phyloP scores from a whole-genome alignment of 2,888 invertebrate species.

The Bembecia ichneumoniformis region DNA sequence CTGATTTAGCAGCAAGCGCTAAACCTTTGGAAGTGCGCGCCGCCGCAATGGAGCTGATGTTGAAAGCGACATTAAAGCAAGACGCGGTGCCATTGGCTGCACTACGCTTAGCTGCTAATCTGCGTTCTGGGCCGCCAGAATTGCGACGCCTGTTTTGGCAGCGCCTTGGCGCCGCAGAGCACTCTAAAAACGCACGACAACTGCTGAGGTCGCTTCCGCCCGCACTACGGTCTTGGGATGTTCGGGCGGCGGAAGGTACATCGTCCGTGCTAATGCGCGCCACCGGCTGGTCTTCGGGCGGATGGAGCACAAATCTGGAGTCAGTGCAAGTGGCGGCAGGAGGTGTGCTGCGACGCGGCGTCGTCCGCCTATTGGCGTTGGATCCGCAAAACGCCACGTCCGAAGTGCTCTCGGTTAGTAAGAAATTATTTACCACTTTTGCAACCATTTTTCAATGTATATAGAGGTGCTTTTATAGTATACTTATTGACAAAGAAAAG shows the following conservation, averaged over 20 bases:
- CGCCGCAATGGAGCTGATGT: constrained; percentile 25
- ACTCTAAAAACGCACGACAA: constrained; percentile 3
- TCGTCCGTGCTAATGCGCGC: constrained; percentile 29
- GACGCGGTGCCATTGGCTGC: constrained; percentile 11
- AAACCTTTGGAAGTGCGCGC: constrained; percentile 16
- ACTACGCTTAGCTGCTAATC: constrained; percentile 12
- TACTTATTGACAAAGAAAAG: no score
- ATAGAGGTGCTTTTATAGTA: no score
- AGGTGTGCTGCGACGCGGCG: constrained; percentile 39
- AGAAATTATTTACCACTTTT: background rate
- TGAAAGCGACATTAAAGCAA: constrained; percentile 3
- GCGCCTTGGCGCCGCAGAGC: constrained; percentile 10
- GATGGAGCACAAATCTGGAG: constrained; percentile 22
- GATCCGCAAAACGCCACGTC: constrained; percentile 6
- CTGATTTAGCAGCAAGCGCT: constrained; percentile 18
- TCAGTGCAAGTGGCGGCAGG: constrained; percentile 38
- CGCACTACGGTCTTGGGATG: constrained; percentile 23
- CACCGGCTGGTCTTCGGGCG: constrained; percentile 27
- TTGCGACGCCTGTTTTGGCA: constrained; percentile 30
- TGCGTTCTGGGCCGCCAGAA: constrained; percentile 24
- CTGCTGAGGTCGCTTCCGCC: constrained; percentile 18
- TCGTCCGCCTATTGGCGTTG: constrained; percentile 25
- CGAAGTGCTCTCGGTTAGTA: constrained; percentile 16
- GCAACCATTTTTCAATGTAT: no score
- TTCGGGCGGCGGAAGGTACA: constrained; percentile 23